Evolutionary conservation across 2,113 vertebrate species (phyloP).

Genomic region (Rhagologus leucostigma): DNA sequence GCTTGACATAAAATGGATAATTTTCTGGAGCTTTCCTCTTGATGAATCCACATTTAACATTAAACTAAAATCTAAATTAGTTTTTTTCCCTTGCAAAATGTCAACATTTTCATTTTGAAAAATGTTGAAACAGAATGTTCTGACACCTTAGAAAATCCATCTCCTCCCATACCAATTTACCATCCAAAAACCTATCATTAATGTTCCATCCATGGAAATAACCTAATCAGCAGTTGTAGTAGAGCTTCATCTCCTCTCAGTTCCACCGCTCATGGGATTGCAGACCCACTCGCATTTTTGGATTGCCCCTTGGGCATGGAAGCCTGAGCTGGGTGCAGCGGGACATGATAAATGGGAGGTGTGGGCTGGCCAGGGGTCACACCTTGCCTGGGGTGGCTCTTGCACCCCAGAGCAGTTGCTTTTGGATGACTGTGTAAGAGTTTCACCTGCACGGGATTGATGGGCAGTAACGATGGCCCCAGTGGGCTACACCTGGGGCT

Average conservation of each 20-base stretch:
- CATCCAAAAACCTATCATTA: slow-evolving; percentile 32
- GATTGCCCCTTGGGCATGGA: neutral
- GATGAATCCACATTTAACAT: neutral
- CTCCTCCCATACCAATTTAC: neutral
- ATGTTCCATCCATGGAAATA: neutral
- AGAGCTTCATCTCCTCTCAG: neutral
- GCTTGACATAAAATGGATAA: neutral
- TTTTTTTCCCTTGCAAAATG: neutral
- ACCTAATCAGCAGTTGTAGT: neutral
- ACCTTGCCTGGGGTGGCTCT: neutral
- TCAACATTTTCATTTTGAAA: slow-evolving; percentile 47
- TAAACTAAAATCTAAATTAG: neutral
- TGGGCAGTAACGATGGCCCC: neutral
- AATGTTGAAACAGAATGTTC: slow-evolving; percentile 51
- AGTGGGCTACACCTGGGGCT: neutral
- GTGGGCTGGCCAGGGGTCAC: neutral
- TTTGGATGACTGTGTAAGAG: neutral
- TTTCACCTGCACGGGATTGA: neutral
- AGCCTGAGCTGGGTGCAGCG: neutral
- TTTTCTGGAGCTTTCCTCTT: neutral
- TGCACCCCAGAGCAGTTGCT: neutral
- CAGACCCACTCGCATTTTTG: neutral
- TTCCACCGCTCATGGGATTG: neutral
- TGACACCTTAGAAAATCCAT: slow-evolving; percentile 38
- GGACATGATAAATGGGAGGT: neutral